Evolutionary conservation across 2,888 invertebrate genomes (phyloP).

Genomic region (Mythimna impura): DNA sequence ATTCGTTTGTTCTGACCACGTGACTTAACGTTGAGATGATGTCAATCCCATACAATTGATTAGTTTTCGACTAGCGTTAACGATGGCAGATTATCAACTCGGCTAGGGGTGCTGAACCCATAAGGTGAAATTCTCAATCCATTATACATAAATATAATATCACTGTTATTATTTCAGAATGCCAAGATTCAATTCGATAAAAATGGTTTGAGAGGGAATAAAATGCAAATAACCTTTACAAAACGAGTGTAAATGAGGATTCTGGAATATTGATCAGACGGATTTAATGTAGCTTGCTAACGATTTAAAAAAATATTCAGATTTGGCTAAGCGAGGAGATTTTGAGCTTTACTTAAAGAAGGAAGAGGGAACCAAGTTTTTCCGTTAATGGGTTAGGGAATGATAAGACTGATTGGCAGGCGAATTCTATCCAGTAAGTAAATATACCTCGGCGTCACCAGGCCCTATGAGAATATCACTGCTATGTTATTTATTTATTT

Average conservation of each 20-base stretch:
- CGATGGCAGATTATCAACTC: too few relatives aligned
- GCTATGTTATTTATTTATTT: too few relatives aligned
- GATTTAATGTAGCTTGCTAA: slow-evolving; percentile 37
- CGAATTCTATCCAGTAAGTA: background rate
- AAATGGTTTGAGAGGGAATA: slow-evolving; percentile 59
- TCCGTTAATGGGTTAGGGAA: background rate
- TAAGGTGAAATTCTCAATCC: background rate
- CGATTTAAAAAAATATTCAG: slow-evolving; percentile 48
- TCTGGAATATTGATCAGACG: slow-evolving; percentile 67
- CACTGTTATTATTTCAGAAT: slow-evolving; percentile 30
- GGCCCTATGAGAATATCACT: too few relatives aligned
- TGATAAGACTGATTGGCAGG: slow-evolving; percentile 2
- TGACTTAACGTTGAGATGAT: too few relatives aligned
- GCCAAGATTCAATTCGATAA: slow-evolving; percentile 51
- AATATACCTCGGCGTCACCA: too few relatives aligned
- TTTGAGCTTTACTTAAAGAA: slow-evolving; percentile 28
- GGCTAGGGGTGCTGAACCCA: too few relatives aligned
- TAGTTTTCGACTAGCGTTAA: too few relatives aligned
- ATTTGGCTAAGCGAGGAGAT: slow-evolving; percentile 16
- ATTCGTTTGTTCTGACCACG: too few relatives aligned
- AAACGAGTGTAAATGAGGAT: slow-evolving; percentile 61
- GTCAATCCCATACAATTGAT: too few relatives aligned
- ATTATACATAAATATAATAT: background rate
- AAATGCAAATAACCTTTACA: slow-evolving; percentile 66
- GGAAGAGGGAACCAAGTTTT: slow-evolving; percentile 19